Evolutionary conservation across 2,888 invertebrate genomes (phyloP).

Genomic region (Elysia crispata): DNA sequence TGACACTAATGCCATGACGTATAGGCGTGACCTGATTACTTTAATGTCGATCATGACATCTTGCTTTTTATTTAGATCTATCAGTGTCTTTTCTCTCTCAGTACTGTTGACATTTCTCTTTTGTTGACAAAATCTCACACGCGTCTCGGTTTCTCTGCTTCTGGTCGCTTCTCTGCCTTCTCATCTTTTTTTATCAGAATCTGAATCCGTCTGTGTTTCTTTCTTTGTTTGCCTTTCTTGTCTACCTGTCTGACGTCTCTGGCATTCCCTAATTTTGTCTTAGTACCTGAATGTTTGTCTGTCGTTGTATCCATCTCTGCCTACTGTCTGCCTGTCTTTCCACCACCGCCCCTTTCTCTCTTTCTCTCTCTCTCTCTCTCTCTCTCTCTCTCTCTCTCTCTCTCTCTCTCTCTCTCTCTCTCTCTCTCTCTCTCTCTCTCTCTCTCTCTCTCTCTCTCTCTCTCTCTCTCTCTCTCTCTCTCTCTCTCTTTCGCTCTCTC

Average conservation of each 20-base stretch:
- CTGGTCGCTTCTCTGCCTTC: no score
- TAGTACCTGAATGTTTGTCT: no score
- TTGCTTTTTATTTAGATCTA: background rate
- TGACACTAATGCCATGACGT: no score
- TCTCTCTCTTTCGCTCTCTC: slow-evolving; percentile 24
- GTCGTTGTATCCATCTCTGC: slow-evolving; percentile 5
- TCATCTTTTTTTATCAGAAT: no score
- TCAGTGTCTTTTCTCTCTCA: background rate
- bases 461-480: slow-evolving; percentile 30
- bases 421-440: slow-evolving; percentile 39
- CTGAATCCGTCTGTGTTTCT: no score
- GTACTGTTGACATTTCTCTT: background rate
- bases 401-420: slow-evolving; percentile 39
- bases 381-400: slow-evolving; percentile 42
- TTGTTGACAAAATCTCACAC: background rate
- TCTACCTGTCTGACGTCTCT: no score
- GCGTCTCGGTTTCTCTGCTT: slow-evolving; percentile 21
- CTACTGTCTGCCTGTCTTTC: background rate
- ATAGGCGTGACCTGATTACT: no score
- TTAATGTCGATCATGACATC: background rate
- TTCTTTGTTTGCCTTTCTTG: background rate
- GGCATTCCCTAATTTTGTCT: no score
- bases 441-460: slow-evolving; percentile 16
- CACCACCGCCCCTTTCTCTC: background rate
- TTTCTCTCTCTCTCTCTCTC: slow-evolving; percentile 24